A percentile compares a stretch with the other conserved stretches of the same genome.
Conservation (phyloP, 2,888 invertebrate genomes). For the Salpingus planirostris region DNA sequence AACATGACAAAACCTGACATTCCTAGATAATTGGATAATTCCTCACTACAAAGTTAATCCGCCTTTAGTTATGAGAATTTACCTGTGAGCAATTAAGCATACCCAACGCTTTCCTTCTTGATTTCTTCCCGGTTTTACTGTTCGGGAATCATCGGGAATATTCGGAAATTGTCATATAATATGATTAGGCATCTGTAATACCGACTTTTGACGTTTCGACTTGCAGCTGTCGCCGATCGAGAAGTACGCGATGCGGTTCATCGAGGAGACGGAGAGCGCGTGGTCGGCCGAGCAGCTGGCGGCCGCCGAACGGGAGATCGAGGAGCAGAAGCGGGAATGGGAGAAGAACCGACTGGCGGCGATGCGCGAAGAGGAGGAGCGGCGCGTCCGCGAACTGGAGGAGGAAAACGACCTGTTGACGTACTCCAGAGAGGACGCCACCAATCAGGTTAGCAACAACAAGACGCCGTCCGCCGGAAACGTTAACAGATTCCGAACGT, state of each 20-base stretch:
- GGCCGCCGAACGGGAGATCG: constrained; percentile 81
- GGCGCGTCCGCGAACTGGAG: constrained; percentile 50
- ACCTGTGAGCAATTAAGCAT: too few relatives aligned
- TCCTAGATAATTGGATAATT: too few relatives aligned
- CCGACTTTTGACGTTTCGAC: constrained; percentile 4
- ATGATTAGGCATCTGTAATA: too few relatives aligned
- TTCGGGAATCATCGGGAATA: not conserved
- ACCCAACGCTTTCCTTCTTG: too few relatives aligned
- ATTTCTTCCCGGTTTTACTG: constrained; percentile 1
- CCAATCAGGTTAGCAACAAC: constrained; percentile 69
- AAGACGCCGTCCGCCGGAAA: constrained; percentile 15
- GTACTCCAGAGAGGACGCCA: constrained; percentile 67
- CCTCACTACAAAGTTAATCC: too few relatives aligned
- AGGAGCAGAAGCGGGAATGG: constrained; percentile 79
- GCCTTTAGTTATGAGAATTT: too few relatives aligned
- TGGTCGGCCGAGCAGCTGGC: constrained; percentile 79
- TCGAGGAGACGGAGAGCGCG: constrained; percentile 76
- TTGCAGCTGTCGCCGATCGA: constrained; percentile 86
- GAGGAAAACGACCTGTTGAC: constrained; percentile 60
- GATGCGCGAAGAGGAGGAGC: constrained; percentile 56
- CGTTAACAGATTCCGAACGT: constrained; percentile 8
- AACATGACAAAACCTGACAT: too few relatives aligned
- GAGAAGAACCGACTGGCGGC: constrained; percentile 73
- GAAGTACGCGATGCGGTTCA: constrained; percentile 87
- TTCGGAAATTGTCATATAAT: too few relatives aligned